Evolutionary conservation across 2,888 invertebrate species (phyloP).

Genomic region (Teinopalpus imperialis): DNA sequence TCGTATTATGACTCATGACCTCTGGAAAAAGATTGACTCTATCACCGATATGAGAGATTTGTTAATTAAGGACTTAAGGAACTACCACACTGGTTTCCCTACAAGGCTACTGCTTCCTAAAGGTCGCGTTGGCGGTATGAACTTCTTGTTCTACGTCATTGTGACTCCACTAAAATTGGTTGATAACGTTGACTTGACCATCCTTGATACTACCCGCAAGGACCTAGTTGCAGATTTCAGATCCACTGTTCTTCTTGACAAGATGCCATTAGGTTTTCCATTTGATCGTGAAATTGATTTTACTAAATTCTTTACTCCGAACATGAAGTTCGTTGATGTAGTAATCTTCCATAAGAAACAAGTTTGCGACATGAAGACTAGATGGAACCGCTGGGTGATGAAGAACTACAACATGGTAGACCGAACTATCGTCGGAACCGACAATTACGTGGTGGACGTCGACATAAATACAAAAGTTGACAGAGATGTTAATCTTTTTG

Average conservation of each 20-base stretch:
- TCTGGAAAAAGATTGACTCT: slow-evolving; percentile 84
- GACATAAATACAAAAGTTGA: slow-evolving; percentile 43
- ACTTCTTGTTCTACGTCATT: slow-evolving; percentile 84
- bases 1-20: slow-evolving; percentile 83
- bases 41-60: slow-evolving; percentile 66
- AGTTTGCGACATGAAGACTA: slow-evolving; percentile 65
- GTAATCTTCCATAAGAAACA: slow-evolving; percentile 84
- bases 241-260: slow-evolving; percentile 77
- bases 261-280: slow-evolving; percentile 87
- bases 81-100: slow-evolving; percentile 85
- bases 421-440: slow-evolving; percentile 46
- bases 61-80: slow-evolving; percentile 56
- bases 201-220: slow-evolving; percentile 70
- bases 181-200: slow-evolving; percentile 56
- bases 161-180: slow-evolving; percentile 78
- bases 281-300: slow-evolving; percentile 85
- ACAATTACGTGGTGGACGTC: slow-evolving; percentile 52
- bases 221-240: slow-evolving; percentile 65
- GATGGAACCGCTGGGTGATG: slow-evolving; percentile 64
- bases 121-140: slow-evolving; percentile 85
- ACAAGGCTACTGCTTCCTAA: slow-evolving; percentile 86
- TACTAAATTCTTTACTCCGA: slow-evolving; percentile 83
- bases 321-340: slow-evolving; percentile 85
- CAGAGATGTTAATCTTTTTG: slow-evolving; percentile 33
- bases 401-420: slow-evolving; percentile 57